Percentiles rank a stretch among this genome's conserved stretches.
Conservation (phyloP, 2,797 vertebrate genomes). For the Champsocephalus esox region DNA sequence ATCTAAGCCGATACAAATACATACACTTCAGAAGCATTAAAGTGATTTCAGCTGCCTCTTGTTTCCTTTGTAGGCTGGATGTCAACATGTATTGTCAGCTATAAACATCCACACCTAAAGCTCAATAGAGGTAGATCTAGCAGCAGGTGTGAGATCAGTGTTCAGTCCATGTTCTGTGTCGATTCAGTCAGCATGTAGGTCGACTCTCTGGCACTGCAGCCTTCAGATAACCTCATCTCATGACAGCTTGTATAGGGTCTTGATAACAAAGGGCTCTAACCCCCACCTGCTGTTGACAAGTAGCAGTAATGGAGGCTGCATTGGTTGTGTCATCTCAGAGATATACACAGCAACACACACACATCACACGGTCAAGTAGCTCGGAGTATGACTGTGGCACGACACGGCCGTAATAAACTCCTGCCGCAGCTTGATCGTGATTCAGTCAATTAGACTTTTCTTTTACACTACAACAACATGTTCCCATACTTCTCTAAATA, state of each 20-base stretch:
- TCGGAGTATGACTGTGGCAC: conserved; percentile 4
- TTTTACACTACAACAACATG: conserved; percentile 21
- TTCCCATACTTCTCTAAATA: conserved; percentile 26
- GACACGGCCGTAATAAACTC: conserved; percentile 4
- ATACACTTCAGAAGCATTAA: not conserved
- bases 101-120: conserved; percentile 12
- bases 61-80: conserved; percentile 2
- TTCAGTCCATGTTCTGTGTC: conserved; percentile 27
- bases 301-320: conserved; percentile 30
- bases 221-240: conserved; percentile 32
- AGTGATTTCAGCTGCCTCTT: not conserved
- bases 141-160: conserved; percentile 26
- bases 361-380: not conserved
- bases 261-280: conserved; percentile 17
- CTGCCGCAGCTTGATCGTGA: conserved; percentile 4
- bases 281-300: conserved; percentile 42
- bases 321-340: conserved; percentile 19
- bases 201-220: conserved; percentile 14
- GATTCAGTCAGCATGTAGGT: conserved; percentile 48
- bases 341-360: conserved; percentile 5
- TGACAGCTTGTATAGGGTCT: conserved; percentile 9
- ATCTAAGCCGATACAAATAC: not conserved
- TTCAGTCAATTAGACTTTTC: conserved; percentile 2
- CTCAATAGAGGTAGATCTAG: conserved; percentile 19
- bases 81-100: not conserved